These are phyloP conservation scores for Pelvicachromis taeniatus DNA, from an alignment of 2,113 vertebrate species.

Conservation along the genomic window DNA sequence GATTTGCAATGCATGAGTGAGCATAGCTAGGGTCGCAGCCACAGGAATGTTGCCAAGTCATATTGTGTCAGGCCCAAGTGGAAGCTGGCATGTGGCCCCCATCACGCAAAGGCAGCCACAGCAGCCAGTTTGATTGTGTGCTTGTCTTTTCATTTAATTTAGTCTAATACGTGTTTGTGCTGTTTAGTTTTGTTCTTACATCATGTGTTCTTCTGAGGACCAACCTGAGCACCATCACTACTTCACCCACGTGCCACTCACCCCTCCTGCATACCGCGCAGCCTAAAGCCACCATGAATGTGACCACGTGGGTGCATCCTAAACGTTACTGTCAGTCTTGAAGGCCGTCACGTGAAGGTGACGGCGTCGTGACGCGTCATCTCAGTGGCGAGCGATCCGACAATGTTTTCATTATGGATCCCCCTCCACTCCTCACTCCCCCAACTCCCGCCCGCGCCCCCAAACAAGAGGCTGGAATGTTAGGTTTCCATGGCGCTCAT, in stretches of 20 bases:
- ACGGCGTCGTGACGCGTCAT: conserved; percentile 62
- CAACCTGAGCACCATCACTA: no score
- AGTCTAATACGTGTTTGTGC: no score
- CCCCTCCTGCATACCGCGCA: neutral
- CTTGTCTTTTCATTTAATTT: no score
- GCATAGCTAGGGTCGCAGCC: conserved; percentile 61
- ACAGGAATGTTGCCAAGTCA: conserved; percentile 73
- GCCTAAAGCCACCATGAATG: fast-evolving
- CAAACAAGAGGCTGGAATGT: conserved; percentile 71
- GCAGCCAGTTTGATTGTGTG: no score
- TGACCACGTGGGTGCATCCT: neutral
- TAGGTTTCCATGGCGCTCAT: conserved; percentile 77
- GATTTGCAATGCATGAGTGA: conserved; percentile 72
- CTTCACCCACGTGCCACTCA: neutral
- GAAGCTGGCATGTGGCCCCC: neutral
- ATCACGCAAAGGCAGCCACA: no score
- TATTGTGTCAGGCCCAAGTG: conserved; percentile 23
- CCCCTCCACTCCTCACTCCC: conserved; percentile 30
- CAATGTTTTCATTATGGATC: conserved; percentile 66
- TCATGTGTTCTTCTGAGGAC: no score
- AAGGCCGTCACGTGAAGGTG: neutral
- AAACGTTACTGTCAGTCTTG: neutral
- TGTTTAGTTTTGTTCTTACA: no score
- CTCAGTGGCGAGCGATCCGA: conserved; percentile 43
- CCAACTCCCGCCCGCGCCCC: conserved; percentile 42